Conservation (phyloP, 2,888 invertebrate species). For the Candidula unifasciata region DNA sequence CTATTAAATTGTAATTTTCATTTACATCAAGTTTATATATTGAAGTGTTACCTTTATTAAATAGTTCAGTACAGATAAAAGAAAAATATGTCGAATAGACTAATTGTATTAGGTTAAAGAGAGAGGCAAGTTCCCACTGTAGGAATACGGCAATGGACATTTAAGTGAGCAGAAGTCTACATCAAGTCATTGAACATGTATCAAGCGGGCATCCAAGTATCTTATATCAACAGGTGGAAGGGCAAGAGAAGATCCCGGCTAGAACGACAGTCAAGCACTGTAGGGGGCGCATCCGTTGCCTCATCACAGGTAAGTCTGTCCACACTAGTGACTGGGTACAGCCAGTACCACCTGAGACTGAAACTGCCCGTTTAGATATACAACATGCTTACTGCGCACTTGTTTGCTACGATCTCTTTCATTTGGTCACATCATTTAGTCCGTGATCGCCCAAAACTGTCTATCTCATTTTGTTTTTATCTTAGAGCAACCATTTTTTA, state of each 20-base stretch:
- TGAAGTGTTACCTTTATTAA: not conserved
- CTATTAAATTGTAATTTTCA: not conserved
- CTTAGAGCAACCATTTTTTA: too few relatives aligned
- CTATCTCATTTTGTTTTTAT: too few relatives aligned
- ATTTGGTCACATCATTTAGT: constrained; percentile 21
- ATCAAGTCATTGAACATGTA: constrained; percentile 19
- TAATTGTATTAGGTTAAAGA: not conserved
- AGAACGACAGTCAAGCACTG: not conserved
- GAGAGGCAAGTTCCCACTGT: not conserved
- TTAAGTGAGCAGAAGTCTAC: not conserved
- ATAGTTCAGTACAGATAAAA: not conserved
- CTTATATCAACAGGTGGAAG: constrained; percentile 35
- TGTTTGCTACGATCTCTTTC: too few relatives aligned
- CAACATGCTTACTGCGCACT: too few relatives aligned
- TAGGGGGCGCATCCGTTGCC: not conserved
- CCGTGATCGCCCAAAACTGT: too few relatives aligned
- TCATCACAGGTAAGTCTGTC: not conserved
- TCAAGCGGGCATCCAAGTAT: constrained; percentile 31
- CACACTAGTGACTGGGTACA: not conserved
- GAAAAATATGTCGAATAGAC: not conserved
- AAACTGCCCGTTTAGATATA: not conserved
- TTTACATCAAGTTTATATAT: not conserved
- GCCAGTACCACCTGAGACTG: not conserved
- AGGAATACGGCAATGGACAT: not conserved
- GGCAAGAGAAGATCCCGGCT: constrained; percentile 16